Base-by-base conservation (phyloP, 2,797 vertebrate genomes). In the Gymnoscopelus microlampas region DNA sequence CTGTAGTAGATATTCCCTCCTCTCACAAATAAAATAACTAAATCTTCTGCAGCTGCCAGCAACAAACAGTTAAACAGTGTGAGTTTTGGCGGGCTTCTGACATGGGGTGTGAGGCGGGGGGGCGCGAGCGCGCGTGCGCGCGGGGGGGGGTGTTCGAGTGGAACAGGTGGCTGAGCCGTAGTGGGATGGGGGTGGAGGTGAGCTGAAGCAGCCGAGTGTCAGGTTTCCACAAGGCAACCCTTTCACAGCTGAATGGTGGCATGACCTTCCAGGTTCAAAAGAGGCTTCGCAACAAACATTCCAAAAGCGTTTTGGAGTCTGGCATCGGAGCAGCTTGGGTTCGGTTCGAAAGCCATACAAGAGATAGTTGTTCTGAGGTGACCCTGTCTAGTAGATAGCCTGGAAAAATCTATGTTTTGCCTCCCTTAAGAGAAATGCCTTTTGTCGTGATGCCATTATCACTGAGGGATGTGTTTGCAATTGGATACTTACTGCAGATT, bases 231-330 rank as follows among this genome's bases (percentile, higher is more conserved):
- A 72, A 74, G 78, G 66, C 77, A 79, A 71, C 69, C 72, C 68
- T 68, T 85, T 86, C 81, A 88, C 81, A 77, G 77, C 79, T 82
- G 81, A 88, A 78, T 73, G 54, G 76, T 78, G 80, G 68, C 74
- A 71, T 83, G 88, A 90, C 88, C 88, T 91, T 92, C 81, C 81
- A 82, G 79, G 88, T 92, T 90, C 89, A 90, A 83, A 86, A 66
- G 50, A 81, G 13, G 66, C 66, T 86, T 84, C 78, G 72, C 73
- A 73, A 75, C 73, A 85, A 85, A 86, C 79, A 90, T 87, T 90
- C 83, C 80, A 81, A 44, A 71, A 79, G 63, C 59, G 54, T 61
- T 79, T 77, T 70, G 32, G 49, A 13, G n/a, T 87, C 66, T 72
- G 32, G 14, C n/a, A 15, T 29, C 19, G 15, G 7, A 63, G 8